These are phyloP conservation scores for Dorcus hopei DNA, from an alignment of 2,888 invertebrate species.

Conservation along the genomic window DNA sequence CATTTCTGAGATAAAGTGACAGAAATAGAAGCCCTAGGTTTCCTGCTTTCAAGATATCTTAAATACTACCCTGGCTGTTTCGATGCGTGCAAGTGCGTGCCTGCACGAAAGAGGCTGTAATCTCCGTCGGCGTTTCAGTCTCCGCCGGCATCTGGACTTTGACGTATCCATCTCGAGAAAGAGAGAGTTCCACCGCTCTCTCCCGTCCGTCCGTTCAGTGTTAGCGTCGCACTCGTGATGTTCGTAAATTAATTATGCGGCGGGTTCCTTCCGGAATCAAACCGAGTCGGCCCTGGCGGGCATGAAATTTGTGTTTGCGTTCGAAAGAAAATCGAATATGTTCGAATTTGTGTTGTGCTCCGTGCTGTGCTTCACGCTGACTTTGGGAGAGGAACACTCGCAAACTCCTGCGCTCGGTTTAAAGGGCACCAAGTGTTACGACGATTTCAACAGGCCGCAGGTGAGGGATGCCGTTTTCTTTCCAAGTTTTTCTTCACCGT, in stretches of 20 bases:
- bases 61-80: too few relatives aligned
- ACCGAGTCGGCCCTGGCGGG: not conserved
- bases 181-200: not conserved
- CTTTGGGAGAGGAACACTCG: constrained; percentile 23
- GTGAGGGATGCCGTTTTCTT: constrained; percentile 37
- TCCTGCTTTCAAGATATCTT: too few relatives aligned
- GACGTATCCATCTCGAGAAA: not conserved
- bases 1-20: too few relatives aligned
- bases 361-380: constrained; percentile 4
- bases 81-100: not conserved
- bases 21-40: too few relatives aligned
- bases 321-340: not conserved
- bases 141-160: constrained; percentile 36
- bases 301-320: not conserved
- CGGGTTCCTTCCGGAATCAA: not conserved
- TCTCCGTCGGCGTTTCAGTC: constrained; percentile 19
- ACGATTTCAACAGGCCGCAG: constrained; percentile 55
- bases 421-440: constrained; percentile 52
- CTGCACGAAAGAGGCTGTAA: constrained; percentile 15
- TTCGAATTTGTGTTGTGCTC: not conserved
- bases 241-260: too few relatives aligned
- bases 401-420: constrained; percentile 42
- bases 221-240: too few relatives aligned
- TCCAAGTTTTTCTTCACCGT: too few relatives aligned
- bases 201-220: too few relatives aligned